Base-by-base conservation (phyloP, 2,888 invertebrate species). In the Agrotis exclamationis region DNA sequence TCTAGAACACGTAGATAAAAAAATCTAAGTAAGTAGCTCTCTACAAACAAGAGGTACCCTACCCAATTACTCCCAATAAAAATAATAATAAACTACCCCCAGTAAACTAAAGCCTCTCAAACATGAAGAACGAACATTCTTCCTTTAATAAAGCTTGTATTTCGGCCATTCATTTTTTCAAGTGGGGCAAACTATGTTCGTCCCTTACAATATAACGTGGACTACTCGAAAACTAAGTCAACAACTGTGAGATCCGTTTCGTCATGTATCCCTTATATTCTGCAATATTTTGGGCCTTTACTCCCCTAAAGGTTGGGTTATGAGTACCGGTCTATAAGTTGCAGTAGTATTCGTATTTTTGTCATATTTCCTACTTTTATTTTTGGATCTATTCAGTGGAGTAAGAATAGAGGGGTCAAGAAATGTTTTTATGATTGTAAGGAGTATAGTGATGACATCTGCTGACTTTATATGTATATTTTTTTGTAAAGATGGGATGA, bases 191-290 rank as follows among this genome's bases (percentile, higher is more conserved):
- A 90, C 88, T 86, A 89, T 85, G 86, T 83, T 76, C 70, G 63
- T 44, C 53, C 60, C 71, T 50, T 28, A 74, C 88, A 92, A 93
- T 92, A 89, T 86, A 71, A 72, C 67, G 65, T 87, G 88, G 87
- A 88, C 79, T 89, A 87, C 91, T 91, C 82, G 87, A 91, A 88
- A 89, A 90, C 87, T 90, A 90, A 93, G 89, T 93, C 92, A 93
- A 93, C 90, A 91, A 83, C 86, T 89, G 88, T 88, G 86, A 89
- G 86, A 88, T 82, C 81, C 63, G 80, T 79, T 72, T 74, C 80
- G 64, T 48, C 69, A 79, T 85, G 85, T 76, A 82, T 77, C 81
- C 75, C 75, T 77, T 57, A 72, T 50, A 76, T 69, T 68, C 60
- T 78, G 76, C 79, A 75, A 78, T 79, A 79, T 82, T 79, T 80